Base-by-base conservation (phyloP, 1,140 invertebrate genomes). In the Drosophila funebris region DNA sequence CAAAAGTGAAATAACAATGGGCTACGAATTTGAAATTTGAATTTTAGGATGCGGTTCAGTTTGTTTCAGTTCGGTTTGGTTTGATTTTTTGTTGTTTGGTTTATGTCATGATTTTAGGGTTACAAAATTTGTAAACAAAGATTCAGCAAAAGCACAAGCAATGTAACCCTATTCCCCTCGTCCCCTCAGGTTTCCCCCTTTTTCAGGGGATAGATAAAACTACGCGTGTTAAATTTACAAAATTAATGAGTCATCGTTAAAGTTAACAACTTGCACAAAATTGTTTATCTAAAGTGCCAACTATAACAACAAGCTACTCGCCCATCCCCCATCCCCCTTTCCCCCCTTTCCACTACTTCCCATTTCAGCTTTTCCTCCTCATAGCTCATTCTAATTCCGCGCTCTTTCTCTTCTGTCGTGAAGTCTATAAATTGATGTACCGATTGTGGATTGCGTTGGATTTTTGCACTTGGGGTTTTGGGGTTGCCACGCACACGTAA, bases 171-270 rank as follows among this genome's bases (percentile, higher is more conserved):
- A n/a, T 16, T 13, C 14, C 62, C 36, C 2, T 8, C 33, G 29
- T 9, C 3, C 4, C 11, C n/a, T n/a, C n/a, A n/a, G n/a, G n/a
- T 3, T 5, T 4, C 5, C 13, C 4, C 27, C 7, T 9, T 8
- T 3, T 0, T 22, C n/a, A 14, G 9, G 36, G 36, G 4, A 29
- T 39, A 62, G 57, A 70, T 64, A 63, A 70, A 76, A 58, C 61
- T 61, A 31, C 72, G 46, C 74, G 63, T 74, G 81, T 36, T 54
- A 63, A 73, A 79, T 89, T 63, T 79, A 78, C 66, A 64, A 80
- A 85, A 89, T 89, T 89, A 89, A 89, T 89, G 84, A 89, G 85
- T 89, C 84, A 89, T 89, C 84, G 84, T 89, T 84, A 89, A 89
- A 89, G 80, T 84, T 89, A 89, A 89, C 84, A 89, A 89, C 84